phyloP scores from a whole-genome alignment of 2,888 invertebrate genomes.

The Drosophila fungiperda region DNA sequence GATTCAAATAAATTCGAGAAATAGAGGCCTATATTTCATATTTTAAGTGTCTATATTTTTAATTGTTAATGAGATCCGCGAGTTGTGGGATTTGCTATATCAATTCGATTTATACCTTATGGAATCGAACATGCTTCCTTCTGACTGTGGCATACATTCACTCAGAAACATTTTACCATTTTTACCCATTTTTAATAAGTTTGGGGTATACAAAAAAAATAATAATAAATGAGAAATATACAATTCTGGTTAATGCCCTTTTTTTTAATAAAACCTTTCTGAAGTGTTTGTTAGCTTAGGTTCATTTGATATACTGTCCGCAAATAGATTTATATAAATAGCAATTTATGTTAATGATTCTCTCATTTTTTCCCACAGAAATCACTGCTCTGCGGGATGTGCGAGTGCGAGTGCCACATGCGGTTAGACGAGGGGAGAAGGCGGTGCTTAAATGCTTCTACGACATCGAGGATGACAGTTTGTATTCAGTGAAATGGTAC shows the following conservation, averaged over 20 bases:
- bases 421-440: slow-evolving; percentile 88
- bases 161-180: neutral
- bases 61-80: too few relatives aligned
- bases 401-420: slow-evolving; percentile 88
- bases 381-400: slow-evolving; percentile 87
- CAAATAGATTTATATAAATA: slow-evolving; percentile 54
- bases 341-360: slow-evolving; percentile 36
- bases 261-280: neutral
- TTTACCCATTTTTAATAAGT: neutral
- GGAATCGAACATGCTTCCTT: neutral
- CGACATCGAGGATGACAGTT: slow-evolving; percentile 90
- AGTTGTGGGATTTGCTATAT: neutral
- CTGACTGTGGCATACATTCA: neutral
- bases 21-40: neutral
- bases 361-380: slow-evolving; percentile 53
- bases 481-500: slow-evolving; percentile 95
- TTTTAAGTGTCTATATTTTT: neutral
- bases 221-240: slow-evolving; percentile 31
- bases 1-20: neutral
- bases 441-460: slow-evolving; percentile 90
- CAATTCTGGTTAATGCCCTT: slow-evolving; percentile 13
- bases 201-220: neutral
- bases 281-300: slow-evolving; percentile 53
- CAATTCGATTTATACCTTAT: neutral
- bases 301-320: slow-evolving; percentile 36